Percentiles rank a stretch among this genome's conserved stretches.
Evolutionary conservation across 2,888 invertebrate genomes (phyloP).

Genomic region (Schizotus pectinicornis): DNA sequence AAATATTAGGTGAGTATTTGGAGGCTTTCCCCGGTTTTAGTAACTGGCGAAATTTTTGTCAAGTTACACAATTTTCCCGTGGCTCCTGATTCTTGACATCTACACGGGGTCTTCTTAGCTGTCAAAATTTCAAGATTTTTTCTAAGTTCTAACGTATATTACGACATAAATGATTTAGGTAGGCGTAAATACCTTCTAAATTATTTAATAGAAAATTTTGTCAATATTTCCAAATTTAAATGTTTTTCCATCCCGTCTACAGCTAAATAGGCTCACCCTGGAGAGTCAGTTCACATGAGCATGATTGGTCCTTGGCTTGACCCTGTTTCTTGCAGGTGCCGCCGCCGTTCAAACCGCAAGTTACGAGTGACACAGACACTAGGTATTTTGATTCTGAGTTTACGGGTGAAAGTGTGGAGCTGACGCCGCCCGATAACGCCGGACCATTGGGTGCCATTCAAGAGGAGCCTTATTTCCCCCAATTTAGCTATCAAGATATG

Average conservation of each 20-base stretch:
- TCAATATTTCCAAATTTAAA: too few relatives aligned
- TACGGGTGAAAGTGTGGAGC: conserved; percentile 94
- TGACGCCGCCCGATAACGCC: conserved; percentile 88
- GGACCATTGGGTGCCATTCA: conserved; percentile 68
- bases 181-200: too few relatives aligned
- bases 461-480: conserved; percentile 76
- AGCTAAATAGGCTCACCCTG: too few relatives aligned
- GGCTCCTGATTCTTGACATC: neutral
- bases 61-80: too few relatives aligned
- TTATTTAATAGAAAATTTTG: too few relatives aligned
- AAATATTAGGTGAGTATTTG: neutral
- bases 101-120: neutral
- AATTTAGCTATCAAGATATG: conserved; percentile 84
- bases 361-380: conserved; percentile 95
- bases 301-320: neutral
- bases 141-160: too few relatives aligned
- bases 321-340: conserved; percentile 68
- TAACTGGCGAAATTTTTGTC: too few relatives aligned
- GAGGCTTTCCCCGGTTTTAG: neutral
- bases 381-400: conserved; percentile 98
- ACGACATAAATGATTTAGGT: too few relatives aligned
- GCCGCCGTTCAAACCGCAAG: conserved; percentile 93
- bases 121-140: too few relatives aligned
- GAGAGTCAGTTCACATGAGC: too few relatives aligned
- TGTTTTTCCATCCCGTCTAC: neutral